Base-by-base conservation (phyloP, 2,113 vertebrate genomes). In the Dipodomys merriami region DNA sequence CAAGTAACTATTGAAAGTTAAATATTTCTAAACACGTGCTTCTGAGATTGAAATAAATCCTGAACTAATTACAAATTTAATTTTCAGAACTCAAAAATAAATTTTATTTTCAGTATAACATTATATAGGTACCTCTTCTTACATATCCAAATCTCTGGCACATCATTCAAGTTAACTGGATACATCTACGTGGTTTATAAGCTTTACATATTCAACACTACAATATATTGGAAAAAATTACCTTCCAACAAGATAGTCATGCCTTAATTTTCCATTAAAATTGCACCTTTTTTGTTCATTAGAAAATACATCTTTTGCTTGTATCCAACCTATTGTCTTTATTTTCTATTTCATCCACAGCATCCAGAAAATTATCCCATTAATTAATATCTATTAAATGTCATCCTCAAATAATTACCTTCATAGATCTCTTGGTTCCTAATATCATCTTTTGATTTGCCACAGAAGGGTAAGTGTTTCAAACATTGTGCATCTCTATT, bases 371-470 rank as follows among this genome's bases (percentile, higher is more conserved):
- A 96, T 97, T 97, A 96, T 19, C 35, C 83, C 80, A 96, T 60
- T 97, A 97, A 97, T 97, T 92, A 97, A 96, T 97, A 96, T 89
- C 93, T 97, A 96, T 96, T 94, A 97, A 97, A 96, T 79, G 7
- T 84, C 96, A 96, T 96, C 60, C 85, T 97, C 30, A 19, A 85
- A 90, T 97, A 93, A 93, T 94, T 94, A 95, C 53, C 71, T 91
- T 78, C 22, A 90, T 67, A 96, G 82, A 91, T 96, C 82, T 97
- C 83, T 93, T 96, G 27, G 86, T 96, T 97, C 13, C 95, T 97
- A 96, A 94, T 94, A 94, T 93, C 83, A 96, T 80, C 82, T 95
- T 97, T 94, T 97, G 94, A 96, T 97, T 97, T 96, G 46, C 95
- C 29, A 86, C 67, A 27, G 94, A 96, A 97, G 7, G 83, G 10